These are phyloP conservation scores for Sebastes ruberrimus DNA, from an alignment of 2,797 vertebrate species.

Conservation along the genomic window DNA sequence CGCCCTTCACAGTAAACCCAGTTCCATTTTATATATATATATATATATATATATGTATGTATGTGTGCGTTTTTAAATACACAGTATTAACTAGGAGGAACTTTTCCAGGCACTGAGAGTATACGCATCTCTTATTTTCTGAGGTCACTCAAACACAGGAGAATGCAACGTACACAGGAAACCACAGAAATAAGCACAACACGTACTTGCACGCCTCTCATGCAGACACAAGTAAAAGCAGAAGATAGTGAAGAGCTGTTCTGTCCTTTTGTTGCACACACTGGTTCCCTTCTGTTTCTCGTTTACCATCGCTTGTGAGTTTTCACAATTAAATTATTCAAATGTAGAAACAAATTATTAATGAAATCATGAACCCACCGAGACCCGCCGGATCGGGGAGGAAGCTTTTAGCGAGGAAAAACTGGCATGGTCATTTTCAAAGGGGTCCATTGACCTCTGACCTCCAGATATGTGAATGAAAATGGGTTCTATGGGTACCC, in stretches of 20 bases:
- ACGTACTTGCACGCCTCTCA: neutral
- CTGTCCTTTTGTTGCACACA: neutral
- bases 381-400: no score
- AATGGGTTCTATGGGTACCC: no score
- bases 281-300: neutral
- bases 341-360: neutral
- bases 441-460: no score
- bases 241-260: neutral
- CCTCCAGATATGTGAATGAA: rapidly evolving
- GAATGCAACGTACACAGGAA: neutral
- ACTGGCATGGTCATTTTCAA: no score
- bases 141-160: neutral
- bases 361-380: neutral
- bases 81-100: neutral
- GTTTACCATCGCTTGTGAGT: neutral
- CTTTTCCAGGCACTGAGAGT: no score
- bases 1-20: no score
- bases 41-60: no score
- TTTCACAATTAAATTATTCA: neutral
- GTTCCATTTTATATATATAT: neutral
- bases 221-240: neutral
- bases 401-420: no score
- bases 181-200: neutral
- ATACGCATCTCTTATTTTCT: neutral
- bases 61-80: neutral